Percentiles rank a stretch among this genome's conserved stretches.
Evolutionary conservation across 2,888 invertebrate species (phyloP).

Genomic region (Pollenia angustigena): DNA sequence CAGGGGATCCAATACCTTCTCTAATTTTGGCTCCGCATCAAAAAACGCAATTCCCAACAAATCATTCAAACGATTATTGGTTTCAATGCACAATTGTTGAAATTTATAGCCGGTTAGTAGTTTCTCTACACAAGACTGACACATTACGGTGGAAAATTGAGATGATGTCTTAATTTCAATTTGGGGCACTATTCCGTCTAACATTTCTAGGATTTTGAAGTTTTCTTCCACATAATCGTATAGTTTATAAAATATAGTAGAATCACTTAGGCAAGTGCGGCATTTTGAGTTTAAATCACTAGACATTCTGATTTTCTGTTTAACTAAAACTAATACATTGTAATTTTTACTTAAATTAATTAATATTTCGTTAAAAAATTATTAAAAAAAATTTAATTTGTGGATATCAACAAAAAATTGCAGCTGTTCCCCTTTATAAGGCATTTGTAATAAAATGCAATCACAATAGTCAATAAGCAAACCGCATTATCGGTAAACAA

Average conservation of each 20-base stretch:
- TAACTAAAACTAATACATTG: constrained; percentile 9
- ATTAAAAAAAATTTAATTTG: constrained; percentile 10
- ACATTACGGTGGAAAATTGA: constrained; percentile 53
- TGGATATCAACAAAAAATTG: constrained; percentile 62
- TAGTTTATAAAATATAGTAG: constrained; percentile 43
- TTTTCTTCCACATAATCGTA: constrained; percentile 67
- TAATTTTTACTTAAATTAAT: neutral
- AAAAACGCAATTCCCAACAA: constrained; percentile 21
- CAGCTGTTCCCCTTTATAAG: constrained; percentile 26
- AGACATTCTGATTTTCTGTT: constrained; percentile 41
- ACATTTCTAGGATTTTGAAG: constrained; percentile 62
- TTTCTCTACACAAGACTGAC: constrained; percentile 84
- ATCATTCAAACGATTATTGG: constrained; percentile 82
- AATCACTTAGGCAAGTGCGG: constrained; percentile 63
- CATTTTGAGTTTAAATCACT: constrained; percentile 52
- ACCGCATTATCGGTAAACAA: constrained; percentile 52
- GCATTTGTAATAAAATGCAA: constrained; percentile 38
- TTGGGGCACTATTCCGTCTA: constrained; percentile 63
- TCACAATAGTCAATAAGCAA: constrained; percentile 45
- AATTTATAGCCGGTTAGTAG: constrained; percentile 85
- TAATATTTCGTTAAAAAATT: constrained; percentile 17
- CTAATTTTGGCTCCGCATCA: constrained; percentile 53
- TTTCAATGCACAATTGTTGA: constrained; percentile 84
- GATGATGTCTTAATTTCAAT: constrained; percentile 53
- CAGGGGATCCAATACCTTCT: constrained; percentile 53